Evolutionary conservation across 1,140 invertebrate genomes (phyloP).

Genomic region (Trichoplusia ni): DNA sequence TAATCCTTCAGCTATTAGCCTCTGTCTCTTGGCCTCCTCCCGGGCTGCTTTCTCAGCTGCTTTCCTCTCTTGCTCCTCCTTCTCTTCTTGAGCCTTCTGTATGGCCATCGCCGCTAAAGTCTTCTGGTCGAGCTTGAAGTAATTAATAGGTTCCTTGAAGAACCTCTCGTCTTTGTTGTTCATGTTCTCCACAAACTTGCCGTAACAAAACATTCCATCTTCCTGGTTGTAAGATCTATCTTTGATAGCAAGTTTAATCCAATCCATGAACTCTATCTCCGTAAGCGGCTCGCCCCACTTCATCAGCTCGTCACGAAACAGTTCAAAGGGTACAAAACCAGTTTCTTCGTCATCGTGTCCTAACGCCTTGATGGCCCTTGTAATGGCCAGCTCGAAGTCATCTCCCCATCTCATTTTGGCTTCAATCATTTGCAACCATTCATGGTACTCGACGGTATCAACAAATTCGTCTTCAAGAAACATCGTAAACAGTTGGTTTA

Average conservation of each 20-base stretch:
- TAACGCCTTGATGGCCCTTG: conserved; percentile 63
- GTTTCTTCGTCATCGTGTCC: conserved; percentile 67
- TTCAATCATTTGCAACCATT: conserved; percentile 72
- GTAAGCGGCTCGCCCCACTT: conserved; percentile 67
- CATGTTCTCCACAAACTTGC: conserved; percentile 75
- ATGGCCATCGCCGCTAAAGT: conserved; percentile 70
- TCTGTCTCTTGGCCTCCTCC: conserved; percentile 66
- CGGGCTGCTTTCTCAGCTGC: conserved; percentile 60
- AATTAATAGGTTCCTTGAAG: conserved; percentile 70
- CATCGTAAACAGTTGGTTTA: conserved; percentile 56
- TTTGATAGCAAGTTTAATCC: conserved; percentile 59
- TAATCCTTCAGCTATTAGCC: conserved; percentile 68
- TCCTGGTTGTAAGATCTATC: conserved; percentile 65
- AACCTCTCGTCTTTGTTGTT: conserved; percentile 66
- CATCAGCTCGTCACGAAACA: conserved; percentile 59
- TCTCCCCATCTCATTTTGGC: conserved; percentile 71
- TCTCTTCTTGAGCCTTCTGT: conserved; percentile 70
- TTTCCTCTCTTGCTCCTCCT: conserved; percentile 59
- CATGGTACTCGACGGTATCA: conserved; percentile 68
- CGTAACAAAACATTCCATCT: conserved; percentile 58
- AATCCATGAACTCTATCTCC: conserved; percentile 70
- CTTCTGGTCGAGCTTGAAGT: conserved; percentile 74
- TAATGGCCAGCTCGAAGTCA: conserved; percentile 65
- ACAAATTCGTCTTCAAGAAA: conserved; percentile 74
- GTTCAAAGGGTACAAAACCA: conserved; percentile 54